Evolutionary conservation across 2,888 invertebrate species (phyloP), one percentile per base, ranked within the genome.

Genomic region (Gonocerus acuteangulatus): DNA sequence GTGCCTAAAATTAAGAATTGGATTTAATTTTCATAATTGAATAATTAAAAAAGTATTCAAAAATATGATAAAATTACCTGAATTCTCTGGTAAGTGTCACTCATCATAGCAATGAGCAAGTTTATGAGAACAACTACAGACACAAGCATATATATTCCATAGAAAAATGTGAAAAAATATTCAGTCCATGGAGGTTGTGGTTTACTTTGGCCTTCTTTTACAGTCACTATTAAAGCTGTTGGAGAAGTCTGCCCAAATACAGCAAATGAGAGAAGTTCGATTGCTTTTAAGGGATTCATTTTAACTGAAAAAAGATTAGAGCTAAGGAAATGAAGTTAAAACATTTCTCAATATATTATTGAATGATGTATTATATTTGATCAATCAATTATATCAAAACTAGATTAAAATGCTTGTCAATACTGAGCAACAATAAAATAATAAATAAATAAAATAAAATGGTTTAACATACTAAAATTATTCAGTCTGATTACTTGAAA

Each of bases 91-190:
- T 99, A 99, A 65, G 99, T 99, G 82, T 99, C 97, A 74, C 96
- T 95, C 96, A 99, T 97, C 97, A 99, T 99, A 81, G 99, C 99
- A 82, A 99, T 99, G 75, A 99, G 88, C 69, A 99, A 84, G 80
- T 99, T 99, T 79, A 99, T 97, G 71, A 99, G 85, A 71, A 99
- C 99, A 74, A 99, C 93, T 73, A 99, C 91, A 67, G 96, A 95
- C 72, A 99, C 95, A 86, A 97, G 82, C 92, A 99, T 91, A 82
- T 99, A 99, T 74, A 94, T 86, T 18, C 89, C 90, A 77, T 88
- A 89, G 69, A 87, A 84, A 73, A 89, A 81, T 82, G 89, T 90
- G 82, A 89, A 92, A 71, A 92, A 81, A 73, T 85, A 85, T 73
- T 84, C 85, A 64, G 91, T 91, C 91, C 91, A 92, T 56, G 76